A percentile compares a stretch with the other conserved stretches of the same genome.
Conservation (phyloP, 2,888 invertebrate genomes). For the Cataglyphis livida region DNA sequence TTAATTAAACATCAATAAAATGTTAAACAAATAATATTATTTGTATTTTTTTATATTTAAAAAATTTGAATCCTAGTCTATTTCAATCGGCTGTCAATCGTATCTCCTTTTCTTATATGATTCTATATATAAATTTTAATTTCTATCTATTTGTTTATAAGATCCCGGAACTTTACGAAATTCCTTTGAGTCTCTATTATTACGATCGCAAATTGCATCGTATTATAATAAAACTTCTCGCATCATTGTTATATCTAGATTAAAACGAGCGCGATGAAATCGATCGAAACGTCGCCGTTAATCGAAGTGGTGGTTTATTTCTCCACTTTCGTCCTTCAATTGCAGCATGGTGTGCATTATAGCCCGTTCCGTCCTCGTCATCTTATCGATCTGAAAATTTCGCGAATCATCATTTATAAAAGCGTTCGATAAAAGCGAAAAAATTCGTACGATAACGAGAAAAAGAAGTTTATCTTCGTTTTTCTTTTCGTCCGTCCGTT, state of each 20-base stretch:
- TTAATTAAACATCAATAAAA: neutral
- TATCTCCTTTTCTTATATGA: neutral
- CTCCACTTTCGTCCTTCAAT: constrained; percentile 49
- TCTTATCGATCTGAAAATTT: constrained; percentile 31
- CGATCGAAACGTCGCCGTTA: constrained; percentile 11
- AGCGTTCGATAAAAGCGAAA: constrained; percentile 34
- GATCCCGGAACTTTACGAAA: neutral
- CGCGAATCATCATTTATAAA: constrained; percentile 40
- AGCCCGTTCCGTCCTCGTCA: constrained; percentile 8
- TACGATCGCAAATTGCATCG: neutral
- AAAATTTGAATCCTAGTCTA: too few relatives aligned
- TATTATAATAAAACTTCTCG: constrained; percentile 22
- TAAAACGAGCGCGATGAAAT: constrained; percentile 18
- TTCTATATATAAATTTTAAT: neutral
- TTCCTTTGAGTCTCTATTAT: neutral
- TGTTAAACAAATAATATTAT: neutral
- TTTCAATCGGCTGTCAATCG: too few relatives aligned
- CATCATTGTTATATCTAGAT: constrained; percentile 7
- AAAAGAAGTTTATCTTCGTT: neutral
- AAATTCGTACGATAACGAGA: constrained; percentile 5
- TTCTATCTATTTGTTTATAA: neutral
- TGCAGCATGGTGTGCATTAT: constrained; percentile 2
- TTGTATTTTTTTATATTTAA: neutral
- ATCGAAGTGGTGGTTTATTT: constrained; percentile 43
- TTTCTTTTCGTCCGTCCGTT: neutral